Evolutionary conservation across 2,888 invertebrate genomes (phyloP), one percentile per base, ranked within the genome.

Genomic region (Polydrusus cervinus): DNA sequence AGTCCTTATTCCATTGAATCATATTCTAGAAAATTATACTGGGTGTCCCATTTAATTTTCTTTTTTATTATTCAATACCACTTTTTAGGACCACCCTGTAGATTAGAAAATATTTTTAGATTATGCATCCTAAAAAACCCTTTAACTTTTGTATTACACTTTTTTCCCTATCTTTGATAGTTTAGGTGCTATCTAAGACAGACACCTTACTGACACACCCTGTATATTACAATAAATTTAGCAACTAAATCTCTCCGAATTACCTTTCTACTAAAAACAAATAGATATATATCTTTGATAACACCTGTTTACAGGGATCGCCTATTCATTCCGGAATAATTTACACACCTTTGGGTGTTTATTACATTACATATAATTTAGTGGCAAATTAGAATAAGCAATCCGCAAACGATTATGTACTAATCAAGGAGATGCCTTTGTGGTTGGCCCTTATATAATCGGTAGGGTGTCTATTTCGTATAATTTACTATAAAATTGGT

Each of bases 211-310:
- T n/a, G n/a, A n/a, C n/a, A n/a, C n/a, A n/a, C n/a, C n/a, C 5
- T 25, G 5, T 25, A 53, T 30, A 18, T 16, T 16, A 38, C 38
- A 60, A 60, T 60, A 60, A 60, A 60, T 60, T n/a, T 60, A 60
- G 16, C 11, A 18, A 38, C 38, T 38, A 60, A 60, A 38, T 16
- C 57, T 16, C 10, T 57, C 34, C 10, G 30, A 14, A 60, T 14
- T 14, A 16, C 57, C 38, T 16, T 60, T 6, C 57, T 57, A 8
- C 38, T 18, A 38, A 38, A 60, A 38, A 16, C 18, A 18, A 38
- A 60, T 38, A 60, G 57, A 60, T 53, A 25, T n/a, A n/a, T 53
- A 53, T 53, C 53, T 38, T 60, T 60, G 38, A 60, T 38, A 60
- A 60, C 57, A 38, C 18, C 57, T 60, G 57, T 60, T 38, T 60